phyloP scores from a whole-genome alignment of 2,113 vertebrate genomes.

The Microtus oregoni region DNA sequence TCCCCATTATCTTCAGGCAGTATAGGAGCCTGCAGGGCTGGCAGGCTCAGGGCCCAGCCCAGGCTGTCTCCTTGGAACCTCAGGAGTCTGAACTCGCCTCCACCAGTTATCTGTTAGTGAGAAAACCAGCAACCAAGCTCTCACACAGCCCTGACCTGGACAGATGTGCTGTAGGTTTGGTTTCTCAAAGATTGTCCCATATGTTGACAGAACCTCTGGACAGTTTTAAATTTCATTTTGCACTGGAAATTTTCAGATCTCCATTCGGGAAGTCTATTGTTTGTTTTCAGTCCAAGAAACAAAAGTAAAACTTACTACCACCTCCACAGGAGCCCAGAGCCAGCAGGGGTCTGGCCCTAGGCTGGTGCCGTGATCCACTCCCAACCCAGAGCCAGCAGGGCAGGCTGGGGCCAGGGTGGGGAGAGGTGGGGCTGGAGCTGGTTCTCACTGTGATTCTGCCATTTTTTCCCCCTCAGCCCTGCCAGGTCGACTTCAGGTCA shows the following conservation, averaged over 20 bases:
- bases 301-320: neutral
- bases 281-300: constrained; percentile 14
- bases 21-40: neutral
- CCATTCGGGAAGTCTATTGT: neutral
- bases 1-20: neutral
- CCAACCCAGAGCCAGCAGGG: neutral
- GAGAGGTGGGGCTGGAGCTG: neutral
- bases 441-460: neutral
- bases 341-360: neutral
- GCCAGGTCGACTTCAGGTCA: constrained; percentile 45
- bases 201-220: neutral
- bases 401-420: neutral
- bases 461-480: constrained; percentile 51
- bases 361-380: neutral
- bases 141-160: neutral
- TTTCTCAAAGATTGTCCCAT: neutral
- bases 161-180: neutral
- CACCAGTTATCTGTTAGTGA: neutral
- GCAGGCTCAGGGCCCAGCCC: neutral
- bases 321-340: neutral
- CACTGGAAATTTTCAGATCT: neutral
- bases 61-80: neutral
- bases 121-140: neutral
- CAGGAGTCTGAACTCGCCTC: neutral
- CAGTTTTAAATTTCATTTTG: neutral